Evolutionary conservation across 1,140 invertebrate species (phyloP).

Genomic region (Trachelipus rathkii): DNA sequence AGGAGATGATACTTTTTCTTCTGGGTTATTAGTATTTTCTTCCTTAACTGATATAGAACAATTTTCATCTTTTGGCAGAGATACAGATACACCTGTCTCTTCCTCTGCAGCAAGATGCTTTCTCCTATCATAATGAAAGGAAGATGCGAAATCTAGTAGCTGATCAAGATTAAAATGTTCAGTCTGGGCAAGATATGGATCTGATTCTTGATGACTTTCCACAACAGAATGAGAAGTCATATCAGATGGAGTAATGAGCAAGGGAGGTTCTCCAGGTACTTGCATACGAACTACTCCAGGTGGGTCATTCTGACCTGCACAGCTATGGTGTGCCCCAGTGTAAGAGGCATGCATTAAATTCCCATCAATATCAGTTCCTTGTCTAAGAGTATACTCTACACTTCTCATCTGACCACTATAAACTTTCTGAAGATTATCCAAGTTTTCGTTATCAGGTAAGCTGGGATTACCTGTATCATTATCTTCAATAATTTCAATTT

Average conservation of each 20-base stretch:
- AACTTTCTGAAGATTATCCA: conserved; percentile 47
- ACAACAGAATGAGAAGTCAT: too few relatives aligned
- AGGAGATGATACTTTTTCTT: conserved; percentile 13
- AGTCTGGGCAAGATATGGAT: conserved; percentile 40
- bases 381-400: conserved; percentile 38
- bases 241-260: too few relatives aligned
- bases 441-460: conserved; percentile 42
- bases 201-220: neutral
- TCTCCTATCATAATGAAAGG: conserved; percentile 45
- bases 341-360: too few relatives aligned
- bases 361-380: conserved; percentile 27
- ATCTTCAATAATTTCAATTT: too few relatives aligned
- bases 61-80: conserved; percentile 32
- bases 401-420: conserved; percentile 43
- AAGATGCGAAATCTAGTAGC: conserved; percentile 46
- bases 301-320: too few relatives aligned
- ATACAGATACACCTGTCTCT: conserved; percentile 29
- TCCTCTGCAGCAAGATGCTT: conserved; percentile 39
- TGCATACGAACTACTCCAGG: conserved; percentile 29
- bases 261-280: conserved; percentile 26
- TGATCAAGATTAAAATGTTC: conserved; percentile 47
- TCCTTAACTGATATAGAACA: too few relatives aligned
- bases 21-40: too few relatives aligned
- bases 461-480: too few relatives aligned
- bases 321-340: too few relatives aligned